Conservation (phyloP, 2,113 vertebrate species). For the Oceanodroma tethys region DNA sequence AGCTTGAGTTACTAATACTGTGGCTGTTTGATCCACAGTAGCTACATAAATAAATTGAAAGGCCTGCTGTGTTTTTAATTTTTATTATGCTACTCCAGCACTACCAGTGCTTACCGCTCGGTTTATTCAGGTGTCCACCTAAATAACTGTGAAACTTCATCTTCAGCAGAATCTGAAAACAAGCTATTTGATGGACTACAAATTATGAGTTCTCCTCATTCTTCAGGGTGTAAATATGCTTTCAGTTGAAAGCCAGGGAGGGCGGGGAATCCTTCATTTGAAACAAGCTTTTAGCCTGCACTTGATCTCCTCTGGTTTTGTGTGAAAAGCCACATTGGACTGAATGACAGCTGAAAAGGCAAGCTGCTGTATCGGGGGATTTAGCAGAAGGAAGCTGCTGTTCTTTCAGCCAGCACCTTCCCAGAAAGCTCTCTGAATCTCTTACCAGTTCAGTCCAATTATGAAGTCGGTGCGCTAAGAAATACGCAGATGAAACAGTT, state of each 20-base stretch:
- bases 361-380: constrained; percentile 18
- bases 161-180: background rate
- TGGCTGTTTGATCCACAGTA: background rate
- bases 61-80: background rate
- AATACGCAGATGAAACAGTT: background rate
- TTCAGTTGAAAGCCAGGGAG: background rate
- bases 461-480: background rate
- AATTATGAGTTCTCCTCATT: background rate
- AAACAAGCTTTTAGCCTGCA: constrained; percentile 24
- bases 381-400: constrained; percentile 40
- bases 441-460: background rate
- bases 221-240: background rate
- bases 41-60: background rate
- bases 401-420: constrained; percentile 3
- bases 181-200: background rate
- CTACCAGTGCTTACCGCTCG: background rate
- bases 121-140: background rate
- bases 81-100: background rate
- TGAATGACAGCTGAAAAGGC: constrained; percentile 55
- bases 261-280: background rate
- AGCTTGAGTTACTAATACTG: background rate
- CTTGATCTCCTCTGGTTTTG: constrained; percentile 31
- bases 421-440: background rate
- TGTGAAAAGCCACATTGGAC: constrained; percentile 23
- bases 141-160: background rate